A percentile compares a stretch with the other conserved stretches of the same genome.
Conservation (phyloP, 2,888 invertebrate species). For the Tineola bisselliella region DNA sequence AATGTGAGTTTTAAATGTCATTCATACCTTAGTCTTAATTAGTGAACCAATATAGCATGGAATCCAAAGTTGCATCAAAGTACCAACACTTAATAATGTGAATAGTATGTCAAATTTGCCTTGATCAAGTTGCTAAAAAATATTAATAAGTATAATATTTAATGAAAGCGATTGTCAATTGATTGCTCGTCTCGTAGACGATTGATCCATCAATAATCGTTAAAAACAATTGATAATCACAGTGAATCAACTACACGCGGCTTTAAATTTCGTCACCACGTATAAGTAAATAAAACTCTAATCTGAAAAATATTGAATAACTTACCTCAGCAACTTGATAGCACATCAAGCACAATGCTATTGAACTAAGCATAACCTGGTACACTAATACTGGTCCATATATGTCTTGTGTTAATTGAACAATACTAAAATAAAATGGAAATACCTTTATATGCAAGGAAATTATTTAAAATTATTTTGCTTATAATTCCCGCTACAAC, state of each 20-base stretch:
- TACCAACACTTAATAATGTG: constrained; percentile 24
- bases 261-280: too few species aligned
- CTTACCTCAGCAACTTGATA: constrained; percentile 42
- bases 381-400: constrained; percentile 38
- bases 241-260: too few species aligned
- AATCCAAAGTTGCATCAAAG: constrained; percentile 39
- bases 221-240: neutral
- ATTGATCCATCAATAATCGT: too few species aligned
- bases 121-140: constrained; percentile 32
- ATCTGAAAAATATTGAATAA: too few species aligned
- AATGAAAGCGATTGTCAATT: too few species aligned
- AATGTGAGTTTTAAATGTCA: neutral
- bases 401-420: constrained; percentile 30
- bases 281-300: too few species aligned
- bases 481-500: too few species aligned
- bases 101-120: constrained; percentile 38
- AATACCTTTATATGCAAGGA: too few species aligned
- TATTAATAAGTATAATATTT: too few species aligned
- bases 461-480: too few species aligned
- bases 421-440: constrained; percentile 27
- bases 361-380: constrained; percentile 35
- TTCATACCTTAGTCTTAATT: constrained; percentile 36
- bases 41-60: constrained; percentile 46
- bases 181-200: too few species aligned
- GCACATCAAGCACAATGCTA: constrained; percentile 33